Evolutionary conservation across 2,888 invertebrate genomes (phyloP).

Genomic region (Drosophila atripex): DNA sequence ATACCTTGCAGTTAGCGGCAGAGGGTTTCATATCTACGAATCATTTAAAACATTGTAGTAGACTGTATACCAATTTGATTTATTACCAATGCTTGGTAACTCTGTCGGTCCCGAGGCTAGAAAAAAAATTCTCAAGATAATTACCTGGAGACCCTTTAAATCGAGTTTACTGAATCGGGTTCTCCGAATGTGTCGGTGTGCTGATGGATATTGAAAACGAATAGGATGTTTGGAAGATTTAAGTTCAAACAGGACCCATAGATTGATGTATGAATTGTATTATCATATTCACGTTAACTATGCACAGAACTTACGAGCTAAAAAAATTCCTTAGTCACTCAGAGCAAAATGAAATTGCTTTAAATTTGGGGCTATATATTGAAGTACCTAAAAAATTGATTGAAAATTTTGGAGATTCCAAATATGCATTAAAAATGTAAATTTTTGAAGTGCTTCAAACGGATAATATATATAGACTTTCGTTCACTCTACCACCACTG

Average conservation of each 20-base stretch:
- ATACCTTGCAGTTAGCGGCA: background rate
- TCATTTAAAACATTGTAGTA: background rate
- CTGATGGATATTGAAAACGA: no score
- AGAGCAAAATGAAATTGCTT: background rate
- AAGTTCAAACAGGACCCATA: no score
- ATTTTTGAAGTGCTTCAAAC: slow-evolving; percentile 1
- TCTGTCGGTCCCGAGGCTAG: background rate
- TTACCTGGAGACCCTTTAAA: background rate
- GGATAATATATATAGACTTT: background rate
- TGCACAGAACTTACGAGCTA: no score
- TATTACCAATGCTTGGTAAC: background rate
- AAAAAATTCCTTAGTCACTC: no score
- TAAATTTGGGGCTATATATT: background rate
- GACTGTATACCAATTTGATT: background rate
- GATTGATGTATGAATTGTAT: no score
- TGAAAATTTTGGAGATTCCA: background rate
- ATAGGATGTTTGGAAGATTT: no score
- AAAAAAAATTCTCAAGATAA: background rate
- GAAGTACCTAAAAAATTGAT: background rate
- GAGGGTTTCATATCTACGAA: background rate
- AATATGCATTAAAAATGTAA: slow-evolving; percentile 1
- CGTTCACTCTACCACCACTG: background rate
- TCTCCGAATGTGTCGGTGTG: no score
- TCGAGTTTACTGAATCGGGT: no score
- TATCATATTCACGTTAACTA: no score